Percentiles rank a stretch among this genome's conserved stretches.
phyloP scores from a whole-genome alignment of 2,797 vertebrate species.

The Brotogeris chrysoptera region DNA sequence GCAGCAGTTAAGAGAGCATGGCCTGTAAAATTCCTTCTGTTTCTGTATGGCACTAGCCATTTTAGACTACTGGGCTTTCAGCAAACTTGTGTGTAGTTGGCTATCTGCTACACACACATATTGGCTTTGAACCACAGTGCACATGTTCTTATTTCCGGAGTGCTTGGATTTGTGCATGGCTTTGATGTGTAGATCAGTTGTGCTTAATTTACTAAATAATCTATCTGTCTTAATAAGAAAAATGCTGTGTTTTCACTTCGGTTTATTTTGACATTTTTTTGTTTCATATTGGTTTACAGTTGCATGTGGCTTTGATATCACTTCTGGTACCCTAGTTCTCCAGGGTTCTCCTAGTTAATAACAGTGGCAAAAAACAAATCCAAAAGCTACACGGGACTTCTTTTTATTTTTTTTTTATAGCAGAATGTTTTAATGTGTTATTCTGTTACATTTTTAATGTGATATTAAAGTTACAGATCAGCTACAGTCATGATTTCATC shows the following conservation, averaged over 20 bases:
- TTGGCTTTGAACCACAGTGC: not conserved
- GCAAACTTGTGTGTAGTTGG: not conserved
- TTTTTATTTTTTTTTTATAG: not conserved
- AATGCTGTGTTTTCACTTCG: not conserved
- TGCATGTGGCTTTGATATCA: not conserved
- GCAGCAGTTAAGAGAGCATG: not conserved
- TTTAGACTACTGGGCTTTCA: not conserved
- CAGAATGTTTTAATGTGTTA: not conserved
- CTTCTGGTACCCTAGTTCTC: not conserved
- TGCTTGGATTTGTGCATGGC: not conserved
- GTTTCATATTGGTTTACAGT: not conserved
- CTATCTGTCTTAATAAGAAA: not conserved
- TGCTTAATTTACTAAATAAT: not conserved
- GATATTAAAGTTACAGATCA: not conserved
- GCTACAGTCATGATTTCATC: not conserved
- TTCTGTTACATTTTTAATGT: not conserved
- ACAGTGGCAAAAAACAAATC: not conserved
- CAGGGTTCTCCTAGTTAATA: not conserved
- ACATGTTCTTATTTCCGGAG: not conserved
- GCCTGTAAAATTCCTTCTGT: not conserved
- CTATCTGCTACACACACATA: not conserved
- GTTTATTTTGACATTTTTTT: not conserved
- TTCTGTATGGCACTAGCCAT: not conserved
- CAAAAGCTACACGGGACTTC: not conserved
- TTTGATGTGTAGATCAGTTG: not conserved